Evolutionary conservation across 2,888 invertebrate genomes (phyloP).

Genomic region (Troides aeacus): DNA sequence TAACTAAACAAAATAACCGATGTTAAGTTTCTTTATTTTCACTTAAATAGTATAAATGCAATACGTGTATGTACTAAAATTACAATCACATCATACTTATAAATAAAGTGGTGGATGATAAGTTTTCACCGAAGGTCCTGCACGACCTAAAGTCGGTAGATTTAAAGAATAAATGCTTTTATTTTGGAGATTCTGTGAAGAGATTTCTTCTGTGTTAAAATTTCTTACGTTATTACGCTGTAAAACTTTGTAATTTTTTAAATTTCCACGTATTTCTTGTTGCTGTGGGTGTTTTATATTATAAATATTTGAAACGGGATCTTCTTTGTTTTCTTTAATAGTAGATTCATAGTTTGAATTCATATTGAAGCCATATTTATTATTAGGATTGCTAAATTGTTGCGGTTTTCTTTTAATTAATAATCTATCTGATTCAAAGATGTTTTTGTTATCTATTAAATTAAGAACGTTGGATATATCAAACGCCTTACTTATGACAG

Average conservation of each 20-base stretch:
- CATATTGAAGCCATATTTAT: conserved; percentile 37
- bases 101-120: conserved; percentile 68
- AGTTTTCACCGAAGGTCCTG: conserved; percentile 69
- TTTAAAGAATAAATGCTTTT: conserved; percentile 49
- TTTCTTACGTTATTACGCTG: conserved; percentile 58
- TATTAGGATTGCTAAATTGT: conserved; percentile 41
- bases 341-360: conserved; percentile 44
- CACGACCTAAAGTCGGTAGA: conserved; percentile 68
- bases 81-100: conserved; percentile 44
- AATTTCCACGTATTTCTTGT: conserved; percentile 60
- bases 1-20: not conserved
- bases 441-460: conserved; percentile 60
- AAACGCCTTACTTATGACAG: conserved; percentile 50
- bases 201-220: conserved; percentile 46
- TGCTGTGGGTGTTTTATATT: conserved; percentile 48
- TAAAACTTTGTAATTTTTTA: conserved; percentile 72
- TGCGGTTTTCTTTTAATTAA: conserved; percentile 49
- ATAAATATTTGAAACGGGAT: conserved; percentile 34
- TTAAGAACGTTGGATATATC: conserved; percentile 63
- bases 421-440: conserved; percentile 65
- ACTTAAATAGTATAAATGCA: conserved; percentile 1
- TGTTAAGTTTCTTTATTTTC: not conserved
- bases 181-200: conserved; percentile 49
- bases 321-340: conserved; percentile 38
- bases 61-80: not conserved